Conservation (phyloP, 2,797 vertebrate genomes). For the Rhabdomys pumilio region DNA sequence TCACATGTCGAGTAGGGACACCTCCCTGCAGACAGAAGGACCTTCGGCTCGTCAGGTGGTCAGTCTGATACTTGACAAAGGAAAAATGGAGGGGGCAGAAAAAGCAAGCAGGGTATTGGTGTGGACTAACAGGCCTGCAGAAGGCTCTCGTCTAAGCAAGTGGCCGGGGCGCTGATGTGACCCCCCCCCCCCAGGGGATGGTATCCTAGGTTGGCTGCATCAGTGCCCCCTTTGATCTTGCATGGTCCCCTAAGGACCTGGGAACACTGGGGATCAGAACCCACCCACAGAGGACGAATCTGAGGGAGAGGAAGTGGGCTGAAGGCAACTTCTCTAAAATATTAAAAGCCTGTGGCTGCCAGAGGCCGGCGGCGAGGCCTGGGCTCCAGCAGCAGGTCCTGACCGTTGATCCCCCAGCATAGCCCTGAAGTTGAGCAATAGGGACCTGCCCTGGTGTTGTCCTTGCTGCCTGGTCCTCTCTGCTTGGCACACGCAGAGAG, state of each 20-base stretch:
- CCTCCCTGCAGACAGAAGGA: neutral
- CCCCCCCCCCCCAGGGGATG: fast-evolving
- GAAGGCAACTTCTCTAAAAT: slow-evolving; percentile 93
- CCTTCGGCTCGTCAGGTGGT: neutral
- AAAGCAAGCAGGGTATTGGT: neutral
- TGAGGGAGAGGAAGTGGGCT: slow-evolving; percentile 92
- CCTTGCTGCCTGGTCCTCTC: neutral
- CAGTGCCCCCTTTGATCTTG: neutral
- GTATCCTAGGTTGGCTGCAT: neutral
- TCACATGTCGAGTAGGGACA: fast-evolving
- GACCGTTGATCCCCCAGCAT: slow-evolving; percentile 86
- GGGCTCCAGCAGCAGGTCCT: slow-evolving; percentile 67
- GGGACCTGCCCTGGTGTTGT: neutral
- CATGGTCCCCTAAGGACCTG: neutral
- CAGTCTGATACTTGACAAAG: neutral
- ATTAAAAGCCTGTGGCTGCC: slow-evolving; percentile 91
- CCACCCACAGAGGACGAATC: slow-evolving; percentile 92
- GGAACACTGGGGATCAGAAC: slow-evolving; percentile 67
- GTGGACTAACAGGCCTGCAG: fast-evolving
- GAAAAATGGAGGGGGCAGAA: neutral
- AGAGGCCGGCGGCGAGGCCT: slow-evolving; percentile 74
- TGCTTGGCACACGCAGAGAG: neutral
- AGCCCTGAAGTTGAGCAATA: slow-evolving; percentile 87
- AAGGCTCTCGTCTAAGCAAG: neutral
- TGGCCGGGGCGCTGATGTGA: fast-evolving